Percentiles rank a stretch among this genome's conserved stretches.
Evolutionary conservation across 2,888 invertebrate genomes (phyloP).

Genomic region (Mythimna ferrago): DNA sequence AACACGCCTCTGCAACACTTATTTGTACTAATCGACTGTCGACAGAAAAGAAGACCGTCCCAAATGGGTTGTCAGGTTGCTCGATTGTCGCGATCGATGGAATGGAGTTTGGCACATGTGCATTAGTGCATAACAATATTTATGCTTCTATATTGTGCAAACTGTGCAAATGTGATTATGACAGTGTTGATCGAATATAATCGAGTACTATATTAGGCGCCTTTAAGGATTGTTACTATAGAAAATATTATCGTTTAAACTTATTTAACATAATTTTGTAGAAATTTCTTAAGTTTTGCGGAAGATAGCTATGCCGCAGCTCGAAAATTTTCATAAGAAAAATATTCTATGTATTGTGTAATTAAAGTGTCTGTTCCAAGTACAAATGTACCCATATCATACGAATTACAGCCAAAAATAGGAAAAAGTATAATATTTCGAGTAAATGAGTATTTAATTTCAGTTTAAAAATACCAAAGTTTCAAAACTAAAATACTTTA

Average conservation of each 20-base stretch:
- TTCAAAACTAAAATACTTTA: slow-evolving; percentile 16
- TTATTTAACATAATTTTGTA: slow-evolving; percentile 18
- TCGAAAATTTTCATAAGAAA: neutral
- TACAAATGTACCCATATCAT: slow-evolving; percentile 38
- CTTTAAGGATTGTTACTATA: slow-evolving; percentile 13
- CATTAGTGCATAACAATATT: neutral
- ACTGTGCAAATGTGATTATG: neutral
- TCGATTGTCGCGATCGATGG: slow-evolving; percentile 1
- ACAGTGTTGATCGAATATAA: neutral
- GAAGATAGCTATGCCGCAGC: neutral
- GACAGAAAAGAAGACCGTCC: too few species aligned
- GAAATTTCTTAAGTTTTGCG: neutral
- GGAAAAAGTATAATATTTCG: slow-evolving; percentile 4
- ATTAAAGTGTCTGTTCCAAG: neutral
- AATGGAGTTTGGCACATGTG: neutral
- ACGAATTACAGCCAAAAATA: slow-evolving; percentile 2
- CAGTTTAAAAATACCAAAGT: slow-evolving; percentile 28
- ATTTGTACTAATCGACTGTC: too few species aligned
- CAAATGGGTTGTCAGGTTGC: neutral
- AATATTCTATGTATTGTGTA: neutral
- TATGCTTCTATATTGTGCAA: slow-evolving; percentile 3
- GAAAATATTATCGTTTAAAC: neutral
- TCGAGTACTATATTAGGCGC: slow-evolving; percentile 8
- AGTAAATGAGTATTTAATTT: slow-evolving; percentile 20
- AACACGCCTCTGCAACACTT: too few species aligned